phyloP scores from a whole-genome alignment of 2,797 vertebrate species.

The Halcyon badia region DNA sequence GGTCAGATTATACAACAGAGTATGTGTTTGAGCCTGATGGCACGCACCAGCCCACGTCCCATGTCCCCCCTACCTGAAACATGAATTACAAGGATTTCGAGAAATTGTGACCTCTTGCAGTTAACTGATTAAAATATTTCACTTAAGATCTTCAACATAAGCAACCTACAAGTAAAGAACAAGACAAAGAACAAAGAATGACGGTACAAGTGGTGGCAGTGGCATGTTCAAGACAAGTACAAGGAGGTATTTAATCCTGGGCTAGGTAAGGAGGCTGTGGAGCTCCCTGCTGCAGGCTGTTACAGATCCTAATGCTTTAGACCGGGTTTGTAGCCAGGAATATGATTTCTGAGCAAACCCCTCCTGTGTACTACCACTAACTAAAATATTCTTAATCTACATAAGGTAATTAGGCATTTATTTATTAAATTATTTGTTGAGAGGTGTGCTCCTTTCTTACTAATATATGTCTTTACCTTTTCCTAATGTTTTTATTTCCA shows the following conservation, averaged over 20 bases:
- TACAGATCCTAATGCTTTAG: background rate
- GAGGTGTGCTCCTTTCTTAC: background rate
- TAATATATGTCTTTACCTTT: accelerated
- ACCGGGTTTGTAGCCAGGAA: background rate
- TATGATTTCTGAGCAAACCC: background rate
- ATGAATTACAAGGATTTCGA: background rate
- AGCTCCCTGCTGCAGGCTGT: background rate
- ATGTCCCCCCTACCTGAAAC: accelerated
- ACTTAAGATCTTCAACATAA: background rate
- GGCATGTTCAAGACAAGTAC: accelerated
- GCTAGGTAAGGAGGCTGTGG: background rate
- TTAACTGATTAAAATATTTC: background rate
- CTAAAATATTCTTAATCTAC: background rate
- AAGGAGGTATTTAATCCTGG: background rate
- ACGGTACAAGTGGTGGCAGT: background rate
- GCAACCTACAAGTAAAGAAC: background rate
- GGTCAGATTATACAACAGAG: conserved; percentile 5
- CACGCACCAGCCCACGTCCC: background rate
- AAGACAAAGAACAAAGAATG: background rate
- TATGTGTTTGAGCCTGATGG: background rate
- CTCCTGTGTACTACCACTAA: background rate
- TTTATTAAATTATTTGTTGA: background rate
- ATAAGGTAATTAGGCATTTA: background rate
- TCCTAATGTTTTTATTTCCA: accelerated
- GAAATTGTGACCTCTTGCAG: background rate